Evolutionary conservation across 1,140 invertebrate genomes (phyloP).

Genomic region (Wasmannia auropunctata): DNA sequence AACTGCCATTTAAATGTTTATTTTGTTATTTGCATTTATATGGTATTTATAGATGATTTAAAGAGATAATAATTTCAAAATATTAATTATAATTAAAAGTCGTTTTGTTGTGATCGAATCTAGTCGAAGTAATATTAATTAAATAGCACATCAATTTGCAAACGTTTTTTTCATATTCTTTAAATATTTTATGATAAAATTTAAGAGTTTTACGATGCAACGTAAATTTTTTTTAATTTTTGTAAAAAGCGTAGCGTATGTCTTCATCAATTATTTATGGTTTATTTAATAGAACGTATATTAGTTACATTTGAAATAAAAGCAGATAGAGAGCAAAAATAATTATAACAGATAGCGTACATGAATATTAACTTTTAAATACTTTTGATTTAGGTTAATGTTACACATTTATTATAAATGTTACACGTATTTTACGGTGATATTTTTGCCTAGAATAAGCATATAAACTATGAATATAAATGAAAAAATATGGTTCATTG

Average conservation of each 20-base stretch:
- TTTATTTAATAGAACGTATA: not conserved
- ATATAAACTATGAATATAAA: not conserved
- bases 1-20: not conserved
- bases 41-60: not conserved
- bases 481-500: not conserved
- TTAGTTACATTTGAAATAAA: constrained; percentile 1
- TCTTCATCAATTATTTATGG: not conserved
- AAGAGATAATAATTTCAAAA: not conserved
- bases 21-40: not conserved
- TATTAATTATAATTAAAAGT: constrained; percentile 6
- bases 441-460: not conserved
- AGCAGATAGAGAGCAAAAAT: not conserved
- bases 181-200: not conserved
- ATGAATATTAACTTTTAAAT: not conserved
- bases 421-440: not conserved
- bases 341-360: not conserved
- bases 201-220: not conserved
- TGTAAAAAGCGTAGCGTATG: not conserved
- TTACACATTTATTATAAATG: not conserved
- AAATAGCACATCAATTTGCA: not conserved
- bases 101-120: not conserved
- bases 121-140: not conserved
- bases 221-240: not conserved
- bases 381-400: constrained; percentile 4
- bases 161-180: not conserved